A percentile compares a stretch with the other conserved stretches of the same genome.
These are phyloP conservation scores for Zosterops japonicus DNA, from an alignment of 2,113 vertebrate genomes.

Conservation along the genomic window DNA sequence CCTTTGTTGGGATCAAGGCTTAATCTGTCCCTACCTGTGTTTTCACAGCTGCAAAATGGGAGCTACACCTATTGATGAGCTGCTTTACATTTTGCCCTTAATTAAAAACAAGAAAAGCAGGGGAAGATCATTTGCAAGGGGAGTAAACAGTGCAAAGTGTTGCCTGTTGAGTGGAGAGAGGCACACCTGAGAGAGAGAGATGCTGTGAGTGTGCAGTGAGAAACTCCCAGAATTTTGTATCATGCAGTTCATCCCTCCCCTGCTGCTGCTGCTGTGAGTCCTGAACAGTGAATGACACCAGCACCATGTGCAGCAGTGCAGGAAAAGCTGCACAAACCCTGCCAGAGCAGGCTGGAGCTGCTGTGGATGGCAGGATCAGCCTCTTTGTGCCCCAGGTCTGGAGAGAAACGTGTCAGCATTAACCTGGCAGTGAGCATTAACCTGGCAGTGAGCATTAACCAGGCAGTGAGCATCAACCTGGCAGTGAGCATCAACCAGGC, in stretches of 20 bases:
- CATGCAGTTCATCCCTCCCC: neutral
- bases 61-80: conserved; percentile 8
- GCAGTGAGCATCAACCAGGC: too few relatives aligned
- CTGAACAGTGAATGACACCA: neutral
- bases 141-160: neutral
- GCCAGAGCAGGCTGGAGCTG: neutral
- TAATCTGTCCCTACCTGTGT: neutral
- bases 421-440: too few relatives aligned
- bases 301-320: neutral
- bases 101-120: neutral
- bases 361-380: neutral
- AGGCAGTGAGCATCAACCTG: neutral
- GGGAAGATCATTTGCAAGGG: neutral
- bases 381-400: neutral
- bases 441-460: neutral
- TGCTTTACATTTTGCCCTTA: neutral
- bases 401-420: neutral
- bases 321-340: neutral
- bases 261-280: neutral
- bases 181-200: neutral
- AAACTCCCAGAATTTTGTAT: neutral
- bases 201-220: neutral
- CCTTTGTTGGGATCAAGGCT: conserved; percentile 30
- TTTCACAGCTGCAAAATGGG: conserved; percentile 33
- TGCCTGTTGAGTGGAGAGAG: neutral